Conservation (phyloP, 2,113 vertebrate species). For the Stomatorhinus ivindoensis region DNA sequence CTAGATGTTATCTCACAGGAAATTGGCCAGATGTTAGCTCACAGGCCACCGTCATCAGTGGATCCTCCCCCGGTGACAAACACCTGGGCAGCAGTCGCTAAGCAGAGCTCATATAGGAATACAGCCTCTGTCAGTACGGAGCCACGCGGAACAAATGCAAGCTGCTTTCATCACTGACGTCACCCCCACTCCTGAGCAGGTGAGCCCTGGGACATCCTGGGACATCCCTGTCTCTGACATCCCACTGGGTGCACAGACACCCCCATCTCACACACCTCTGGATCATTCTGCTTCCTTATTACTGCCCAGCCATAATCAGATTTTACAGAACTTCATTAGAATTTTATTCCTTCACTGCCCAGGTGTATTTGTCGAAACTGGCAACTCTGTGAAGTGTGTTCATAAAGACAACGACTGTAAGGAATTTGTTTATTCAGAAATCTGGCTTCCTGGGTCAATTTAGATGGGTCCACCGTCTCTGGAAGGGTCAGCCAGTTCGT, state of each 20-base stretch:
- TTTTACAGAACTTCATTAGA: neutral
- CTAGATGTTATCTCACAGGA: too few relatives aligned
- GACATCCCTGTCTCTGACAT: neutral
- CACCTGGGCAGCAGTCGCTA: neutral
- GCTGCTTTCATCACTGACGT: neutral
- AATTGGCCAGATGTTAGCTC: neutral
- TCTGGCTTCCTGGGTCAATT: neutral
- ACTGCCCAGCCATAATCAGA: neutral
- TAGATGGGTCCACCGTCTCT: conserved; percentile 13
- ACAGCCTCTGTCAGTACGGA: neutral
- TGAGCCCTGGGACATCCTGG: neutral
- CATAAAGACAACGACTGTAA: conserved; percentile 14
- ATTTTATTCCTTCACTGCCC: neutral
- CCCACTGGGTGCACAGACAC: neutral
- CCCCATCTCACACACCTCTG: neutral
- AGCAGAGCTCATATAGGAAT: neutral
- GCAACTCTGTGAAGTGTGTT: neutral
- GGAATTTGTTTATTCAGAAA: conserved; percentile 24
- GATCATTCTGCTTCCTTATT: neutral
- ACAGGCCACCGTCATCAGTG: neutral
- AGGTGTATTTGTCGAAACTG: neutral
- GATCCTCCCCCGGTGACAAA: neutral
- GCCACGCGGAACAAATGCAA: neutral
- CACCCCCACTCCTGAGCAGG: neutral
- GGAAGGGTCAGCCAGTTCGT: neutral